Base-by-base conservation (phyloP, 2,113 vertebrate genomes). In the Capra hircus region DNA sequence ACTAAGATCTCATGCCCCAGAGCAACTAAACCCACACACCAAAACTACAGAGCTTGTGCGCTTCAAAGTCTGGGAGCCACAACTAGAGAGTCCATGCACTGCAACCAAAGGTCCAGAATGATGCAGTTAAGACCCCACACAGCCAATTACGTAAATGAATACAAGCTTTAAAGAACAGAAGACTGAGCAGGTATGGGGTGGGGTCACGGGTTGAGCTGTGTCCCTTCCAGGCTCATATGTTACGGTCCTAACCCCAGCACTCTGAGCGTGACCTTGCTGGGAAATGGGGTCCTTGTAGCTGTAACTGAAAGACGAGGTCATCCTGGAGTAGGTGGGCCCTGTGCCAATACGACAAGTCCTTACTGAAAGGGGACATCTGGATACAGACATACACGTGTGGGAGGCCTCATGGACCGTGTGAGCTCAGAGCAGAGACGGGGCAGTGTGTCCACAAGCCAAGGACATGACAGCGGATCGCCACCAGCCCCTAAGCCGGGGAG, bases 391-490 rank as follows among this genome's bases (percentile, higher is more conserved):
- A 3, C 28, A 52, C 7, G 5, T 2, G 16, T 23, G 40, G 55
- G n/a, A 28, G 0, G 0, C 19, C 33, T 74, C 0, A 2, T 40
- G 67, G 36, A 74, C 36, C 23, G 1, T 3, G 27, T 2, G 27
- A 28, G 30, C 45, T 30, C 15, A n/a, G 60, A 62, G 45, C 19
- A 45, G 62, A 55, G 33, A 4, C 13, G 2, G 64, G 23, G 8
- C 4, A 21, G 25, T 0, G 5, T 3, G 3, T 6, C 50, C 62
- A 14, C 36, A 62, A 67, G 53, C 84, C 13, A 17, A 62, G 78
- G 36, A n/a, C 27, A 77, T 43, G 23, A 36, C 7, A 3, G 13
- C 7, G 12, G 53, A n/a, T 5, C 2, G 7, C 81, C 28, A 21
- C 28, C 62, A 5, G 21, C 30, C 74, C 36, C 10, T 59, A 45